Conservation (phyloP, 2,888 invertebrate genomes). For the Drosophila vallismaia region DNA sequence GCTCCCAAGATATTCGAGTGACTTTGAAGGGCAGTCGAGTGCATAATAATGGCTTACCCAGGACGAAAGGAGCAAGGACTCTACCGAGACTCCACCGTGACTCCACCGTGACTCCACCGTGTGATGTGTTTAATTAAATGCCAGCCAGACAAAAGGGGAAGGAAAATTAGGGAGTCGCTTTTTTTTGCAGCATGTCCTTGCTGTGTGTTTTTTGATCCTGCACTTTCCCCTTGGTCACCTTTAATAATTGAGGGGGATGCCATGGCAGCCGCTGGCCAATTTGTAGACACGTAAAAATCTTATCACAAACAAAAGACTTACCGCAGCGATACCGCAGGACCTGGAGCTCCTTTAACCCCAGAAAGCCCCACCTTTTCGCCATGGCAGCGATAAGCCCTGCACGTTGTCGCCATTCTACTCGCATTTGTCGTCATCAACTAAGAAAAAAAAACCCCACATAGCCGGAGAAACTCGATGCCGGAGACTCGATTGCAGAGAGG, state of each 20-base stretch:
- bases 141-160: background rate
- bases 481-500: slow-evolving; percentile 1
- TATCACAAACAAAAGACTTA: slow-evolving; percentile 60
- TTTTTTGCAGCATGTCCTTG: background rate
- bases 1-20: background rate
- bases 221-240: background rate
- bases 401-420: slow-evolving; percentile 69
- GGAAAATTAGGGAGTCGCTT: background rate
- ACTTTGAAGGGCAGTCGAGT: slow-evolving; percentile 22
- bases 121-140: slow-evolving; percentile 30
- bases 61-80: background rate
- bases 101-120: background rate
- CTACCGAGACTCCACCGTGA: background rate
- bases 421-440: slow-evolving; percentile 74
- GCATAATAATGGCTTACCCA: slow-evolving; percentile 12
- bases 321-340: slow-evolving; percentile 9
- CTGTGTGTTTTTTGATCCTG: background rate
- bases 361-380: background rate
- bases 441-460: slow-evolving; percentile 3
- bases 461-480: slow-evolving; percentile 4
- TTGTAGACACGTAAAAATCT: slow-evolving; percentile 72
- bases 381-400: slow-evolving; percentile 67
- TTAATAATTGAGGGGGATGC: slow-evolving; percentile 22
- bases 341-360: background rate
- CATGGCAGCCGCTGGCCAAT: slow-evolving; percentile 53